These are phyloP conservation scores for Hipposideros larvatus DNA, from an alignment of 2,797 vertebrate genomes.

Conservation along the genomic window DNA sequence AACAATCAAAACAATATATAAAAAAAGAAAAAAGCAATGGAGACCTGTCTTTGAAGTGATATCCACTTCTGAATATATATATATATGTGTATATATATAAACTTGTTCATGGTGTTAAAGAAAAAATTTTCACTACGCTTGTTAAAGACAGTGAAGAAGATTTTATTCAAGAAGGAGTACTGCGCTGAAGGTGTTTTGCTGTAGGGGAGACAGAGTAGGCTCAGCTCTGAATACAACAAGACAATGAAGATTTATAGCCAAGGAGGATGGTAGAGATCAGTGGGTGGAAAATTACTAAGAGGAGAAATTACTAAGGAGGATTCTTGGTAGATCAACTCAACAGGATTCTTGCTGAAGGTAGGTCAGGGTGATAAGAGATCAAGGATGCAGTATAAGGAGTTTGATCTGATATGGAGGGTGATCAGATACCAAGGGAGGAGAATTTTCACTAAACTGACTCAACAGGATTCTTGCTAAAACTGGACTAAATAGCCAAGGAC, in stretches of 20 bases:
- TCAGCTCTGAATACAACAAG: not conserved
- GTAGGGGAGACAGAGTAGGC: not conserved
- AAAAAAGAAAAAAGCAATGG: not conserved
- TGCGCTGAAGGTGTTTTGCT: not conserved
- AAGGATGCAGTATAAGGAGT: not conserved
- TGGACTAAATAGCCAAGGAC: not conserved
- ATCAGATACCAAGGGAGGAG: not conserved
- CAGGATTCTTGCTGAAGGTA: not conserved
- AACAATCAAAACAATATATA: not conserved
- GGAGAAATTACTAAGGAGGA: not conserved
- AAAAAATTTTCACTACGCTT: not conserved
- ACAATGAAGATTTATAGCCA: not conserved
- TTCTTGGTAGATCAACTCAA: not conserved
- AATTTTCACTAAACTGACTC: not conserved
- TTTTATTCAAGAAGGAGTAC: not conserved
- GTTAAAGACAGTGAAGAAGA: not conserved
- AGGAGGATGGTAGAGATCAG: not conserved
- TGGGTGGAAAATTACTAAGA: not conserved
- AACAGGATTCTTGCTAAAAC: constrained; percentile 5
- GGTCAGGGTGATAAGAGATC: not conserved
- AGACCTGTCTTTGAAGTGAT: not conserved
- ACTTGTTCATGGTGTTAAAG: not conserved
- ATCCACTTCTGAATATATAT: not conserved
- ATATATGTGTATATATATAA: not conserved
- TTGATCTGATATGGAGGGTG: not conserved